A percentile compares a stretch with the other conserved stretches of the same genome.
phyloP scores from a whole-genome alignment of 2,888 invertebrate genomes.

The Alcis repandata region DNA sequence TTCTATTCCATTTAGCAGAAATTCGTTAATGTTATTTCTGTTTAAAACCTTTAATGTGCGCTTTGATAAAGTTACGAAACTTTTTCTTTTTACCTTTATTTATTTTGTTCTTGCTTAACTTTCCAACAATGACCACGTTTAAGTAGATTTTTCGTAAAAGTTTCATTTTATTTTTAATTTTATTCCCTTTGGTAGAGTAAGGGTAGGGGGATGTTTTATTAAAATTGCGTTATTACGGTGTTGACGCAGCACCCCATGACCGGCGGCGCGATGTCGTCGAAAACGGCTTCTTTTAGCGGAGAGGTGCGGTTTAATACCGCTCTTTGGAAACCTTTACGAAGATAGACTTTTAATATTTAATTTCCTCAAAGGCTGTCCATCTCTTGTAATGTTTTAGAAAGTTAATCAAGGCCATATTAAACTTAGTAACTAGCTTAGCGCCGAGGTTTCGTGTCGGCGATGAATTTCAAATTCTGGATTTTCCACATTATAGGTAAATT shows the following conservation, averaged over 20 bases:
- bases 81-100: conserved; percentile 51
- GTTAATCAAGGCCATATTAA: neutral
- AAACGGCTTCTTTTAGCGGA: conserved; percentile 63
- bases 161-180: conserved; percentile 65
- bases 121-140: conserved; percentile 65
- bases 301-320: conserved; percentile 73
- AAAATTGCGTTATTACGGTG: conserved; percentile 77
- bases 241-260: conserved; percentile 58
- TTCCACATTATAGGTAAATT: too few relatives aligned
- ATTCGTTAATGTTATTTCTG: conserved; percentile 53
- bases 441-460: too few relatives aligned
- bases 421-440: too few relatives aligned
- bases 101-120: conserved; percentile 50
- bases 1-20: conserved; percentile 53
- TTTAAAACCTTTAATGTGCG: conserved; percentile 42
- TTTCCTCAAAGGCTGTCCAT: conserved; percentile 69
- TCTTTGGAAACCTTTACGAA: conserved; percentile 69
- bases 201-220: conserved; percentile 71
- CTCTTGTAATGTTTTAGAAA: conserved; percentile 38
- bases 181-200: conserved; percentile 58
- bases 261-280: conserved; percentile 37
- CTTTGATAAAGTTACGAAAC: conserved; percentile 51
- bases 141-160: conserved; percentile 60
- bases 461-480: too few relatives aligned
- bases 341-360: conserved; percentile 82